Percentiles rank a stretch among this genome's conserved stretches.
Conservation (phyloP, 2,113 vertebrate species). For the Grammomys surdaster region DNA sequence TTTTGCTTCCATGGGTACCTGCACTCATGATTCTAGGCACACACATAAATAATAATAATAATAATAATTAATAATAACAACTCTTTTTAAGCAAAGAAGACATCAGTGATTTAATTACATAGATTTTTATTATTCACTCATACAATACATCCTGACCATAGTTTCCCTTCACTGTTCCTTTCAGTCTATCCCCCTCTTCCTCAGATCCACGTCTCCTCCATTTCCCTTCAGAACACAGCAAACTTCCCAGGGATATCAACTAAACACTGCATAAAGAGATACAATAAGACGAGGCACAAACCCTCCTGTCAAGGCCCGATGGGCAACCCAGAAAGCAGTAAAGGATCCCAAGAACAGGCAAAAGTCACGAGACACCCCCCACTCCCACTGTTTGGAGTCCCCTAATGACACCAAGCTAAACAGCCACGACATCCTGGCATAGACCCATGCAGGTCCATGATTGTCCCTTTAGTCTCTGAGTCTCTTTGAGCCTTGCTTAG, state of each 20-base stretch:
- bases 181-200: neutral
- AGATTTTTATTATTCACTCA: neutral
- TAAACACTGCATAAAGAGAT: neutral
- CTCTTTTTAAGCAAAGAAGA: neutral
- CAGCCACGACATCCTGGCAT: neutral
- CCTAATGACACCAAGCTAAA: neutral
- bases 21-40: neutral
- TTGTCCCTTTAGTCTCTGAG: neutral
- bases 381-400: neutral
- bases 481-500: neutral
- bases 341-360: neutral
- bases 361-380: neutral
- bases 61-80: neutral
- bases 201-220: neutral
- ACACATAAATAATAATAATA: neutral
- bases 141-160: neutral
- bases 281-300: neutral
- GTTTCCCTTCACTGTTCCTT: neutral
- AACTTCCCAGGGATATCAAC: neutral
- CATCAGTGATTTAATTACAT: neutral
- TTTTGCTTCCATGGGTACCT: neutral
- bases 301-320: neutral
- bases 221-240: no score
- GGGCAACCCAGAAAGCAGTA: no score
- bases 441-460: neutral